Evolutionary conservation across 2,888 invertebrate genomes (phyloP), one percentile per base, ranked within the genome.

Genomic region (Parochlus steinenii): DNA sequence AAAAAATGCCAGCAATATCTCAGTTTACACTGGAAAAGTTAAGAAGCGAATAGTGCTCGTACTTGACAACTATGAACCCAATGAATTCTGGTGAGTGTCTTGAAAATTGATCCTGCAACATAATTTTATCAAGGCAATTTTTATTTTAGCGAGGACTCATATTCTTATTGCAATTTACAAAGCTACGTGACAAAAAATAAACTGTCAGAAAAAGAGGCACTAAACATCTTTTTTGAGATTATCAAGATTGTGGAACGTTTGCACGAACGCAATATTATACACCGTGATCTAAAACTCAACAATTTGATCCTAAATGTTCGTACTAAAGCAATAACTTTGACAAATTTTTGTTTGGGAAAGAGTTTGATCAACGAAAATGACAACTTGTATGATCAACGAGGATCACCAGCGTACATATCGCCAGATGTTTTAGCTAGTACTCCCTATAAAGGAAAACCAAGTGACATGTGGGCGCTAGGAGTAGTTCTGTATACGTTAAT

Each of bases 391-490:
- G 73, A 73, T 53, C 71, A 72, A 50, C 52, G 70, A 30, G 65
- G 65, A 2, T 79, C 79, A 1, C 81, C 81, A 2, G 80, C 80
- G 0, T 82, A 81, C 52, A 80, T 81, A 45, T 79, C 79, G 2
- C 81, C 82, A 0, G 82, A 81, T 53, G 79, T 80, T 5, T 57
- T 82, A 4, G 67, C 71, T 57, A 77, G 78, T 44, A 74, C 75
- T 49, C 78, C 80, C 1, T 81, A 81, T 53, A 56, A 70, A 15
- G 80, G 80, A 46, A 81, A 81, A 52, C 80, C 80, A 0, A 76
- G 78, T 1, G 82, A 81, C 50, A 78, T 81, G 77, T 82, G 82
- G 82, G 78, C 80, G 0, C 51, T 81, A 3, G 82, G 81, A 1
- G 79, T 81, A 12, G 75, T 81, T 1, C 54, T 81, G 1, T 81